These are phyloP conservation scores for Microcebus murinus DNA, from an alignment of 2,113 vertebrate species.

Conservation along the genomic window DNA sequence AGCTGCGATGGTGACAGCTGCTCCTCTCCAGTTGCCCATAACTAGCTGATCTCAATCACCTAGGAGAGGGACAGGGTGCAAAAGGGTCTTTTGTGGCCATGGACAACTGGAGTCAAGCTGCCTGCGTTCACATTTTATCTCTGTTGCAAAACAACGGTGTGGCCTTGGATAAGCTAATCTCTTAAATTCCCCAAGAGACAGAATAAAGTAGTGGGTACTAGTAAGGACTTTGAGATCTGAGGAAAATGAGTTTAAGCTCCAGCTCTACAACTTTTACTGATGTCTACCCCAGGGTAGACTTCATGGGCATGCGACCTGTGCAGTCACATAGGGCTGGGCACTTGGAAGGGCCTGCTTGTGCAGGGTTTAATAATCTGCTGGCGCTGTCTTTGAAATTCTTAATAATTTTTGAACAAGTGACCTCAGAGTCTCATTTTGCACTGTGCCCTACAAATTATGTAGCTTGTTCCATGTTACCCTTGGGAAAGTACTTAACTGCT, in stretches of 20 bases:
- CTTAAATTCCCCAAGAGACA: conserved; percentile 4
- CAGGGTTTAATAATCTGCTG: conserved; percentile 14
- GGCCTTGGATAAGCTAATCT: conserved; percentile 38
- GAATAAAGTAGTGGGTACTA: not conserved
- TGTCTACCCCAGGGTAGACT: not conserved
- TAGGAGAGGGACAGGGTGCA: not conserved
- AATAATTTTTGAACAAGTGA: not conserved
- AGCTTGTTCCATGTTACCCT: not conserved
- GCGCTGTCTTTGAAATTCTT: conserved; percentile 6
- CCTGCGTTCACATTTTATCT: conserved; percentile 58
- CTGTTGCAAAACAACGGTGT: conserved; percentile 20
- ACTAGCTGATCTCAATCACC: conserved; percentile 63
- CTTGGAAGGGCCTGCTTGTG: not conserved
- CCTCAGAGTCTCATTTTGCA: not conserved
- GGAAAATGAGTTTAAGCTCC: conserved; percentile 1
- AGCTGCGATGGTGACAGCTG: conserved; percentile 72
- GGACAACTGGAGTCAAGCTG: conserved; percentile 45
- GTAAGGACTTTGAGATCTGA: conserved; percentile 21
- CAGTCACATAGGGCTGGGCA: not conserved
- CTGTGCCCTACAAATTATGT: not conserved
- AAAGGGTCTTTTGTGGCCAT: conserved; percentile 63
- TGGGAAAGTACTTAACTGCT: conserved; percentile 15
- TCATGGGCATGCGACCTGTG: not conserved
- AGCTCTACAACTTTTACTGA: not conserved
- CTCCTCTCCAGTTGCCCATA: conserved; percentile 33